phyloP scores from a whole-genome alignment of 2,113 vertebrate species.

The Neomonachus schauinslandi region DNA sequence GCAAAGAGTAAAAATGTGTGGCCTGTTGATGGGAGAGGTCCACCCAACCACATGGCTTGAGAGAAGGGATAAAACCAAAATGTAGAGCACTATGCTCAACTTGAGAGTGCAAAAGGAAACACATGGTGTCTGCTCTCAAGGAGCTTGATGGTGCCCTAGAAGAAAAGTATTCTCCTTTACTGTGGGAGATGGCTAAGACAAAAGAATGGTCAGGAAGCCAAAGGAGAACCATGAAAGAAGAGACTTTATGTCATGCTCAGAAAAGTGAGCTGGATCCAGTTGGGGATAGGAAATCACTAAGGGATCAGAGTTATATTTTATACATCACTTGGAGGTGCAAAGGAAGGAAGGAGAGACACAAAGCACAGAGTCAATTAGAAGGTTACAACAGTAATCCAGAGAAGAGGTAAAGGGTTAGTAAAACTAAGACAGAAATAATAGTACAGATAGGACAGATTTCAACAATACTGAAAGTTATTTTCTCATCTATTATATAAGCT shows the following conservation, averaged over 20 bases:
- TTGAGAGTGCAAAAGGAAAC: background rate
- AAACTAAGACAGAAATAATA: constrained; percentile 28
- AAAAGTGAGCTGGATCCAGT: background rate
- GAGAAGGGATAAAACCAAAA: constrained; percentile 17
- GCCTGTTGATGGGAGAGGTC: background rate
- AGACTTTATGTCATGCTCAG: background rate
- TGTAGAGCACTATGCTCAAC: background rate
- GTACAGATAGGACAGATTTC: background rate
- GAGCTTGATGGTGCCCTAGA: background rate
- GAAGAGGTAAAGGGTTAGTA: constrained; percentile 14
- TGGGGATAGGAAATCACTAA: background rate
- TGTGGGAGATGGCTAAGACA: background rate
- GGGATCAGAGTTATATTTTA: constrained; percentile 23
- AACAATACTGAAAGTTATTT: constrained; percentile 12
- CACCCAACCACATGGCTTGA: background rate
- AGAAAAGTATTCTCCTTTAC: background rate
- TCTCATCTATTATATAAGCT: constrained; percentile 4
- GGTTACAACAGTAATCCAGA: background rate
- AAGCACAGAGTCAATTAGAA: background rate
- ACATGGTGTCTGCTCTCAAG: background rate
- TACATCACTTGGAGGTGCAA: background rate
- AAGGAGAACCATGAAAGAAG: background rate
- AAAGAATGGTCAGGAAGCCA: background rate
- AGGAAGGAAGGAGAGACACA: background rate
- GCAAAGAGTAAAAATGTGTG: background rate